Evolutionary conservation across 1,140 invertebrate genomes (phyloP).

Genomic region (Lasioglossum baleicum): DNA sequence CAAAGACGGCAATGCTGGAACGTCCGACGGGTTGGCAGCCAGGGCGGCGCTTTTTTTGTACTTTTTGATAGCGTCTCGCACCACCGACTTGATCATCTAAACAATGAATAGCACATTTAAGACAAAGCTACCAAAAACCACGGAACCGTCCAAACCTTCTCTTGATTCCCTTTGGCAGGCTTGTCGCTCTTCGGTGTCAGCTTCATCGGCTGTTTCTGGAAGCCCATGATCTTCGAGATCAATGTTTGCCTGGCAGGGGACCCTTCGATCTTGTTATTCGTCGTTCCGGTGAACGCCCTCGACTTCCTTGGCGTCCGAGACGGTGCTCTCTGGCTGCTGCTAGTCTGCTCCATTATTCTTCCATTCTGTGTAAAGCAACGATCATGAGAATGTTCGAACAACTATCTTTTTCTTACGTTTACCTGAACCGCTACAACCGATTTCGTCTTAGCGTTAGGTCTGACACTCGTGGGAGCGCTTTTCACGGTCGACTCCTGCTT

Average conservation of each 20-base stretch:
- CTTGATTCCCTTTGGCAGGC: conserved; percentile 49
- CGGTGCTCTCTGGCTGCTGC: conserved; percentile 25
- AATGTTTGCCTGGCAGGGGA: conserved; percentile 42
- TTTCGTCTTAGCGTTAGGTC: conserved; percentile 34
- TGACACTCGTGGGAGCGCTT: conserved; percentile 37
- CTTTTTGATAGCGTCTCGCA: conserved; percentile 63
- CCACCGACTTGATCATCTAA: conserved; percentile 63
- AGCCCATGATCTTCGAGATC: conserved; percentile 64
- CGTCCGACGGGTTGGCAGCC: conserved; percentile 27
- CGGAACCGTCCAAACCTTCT: conserved; percentile 54
- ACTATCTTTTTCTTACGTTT: conserved; percentile 5
- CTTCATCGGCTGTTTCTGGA: conserved; percentile 60
- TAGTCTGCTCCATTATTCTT: conserved; percentile 9
- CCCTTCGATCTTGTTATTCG: conserved; percentile 26
- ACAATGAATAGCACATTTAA: not conserved
- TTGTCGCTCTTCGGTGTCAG: conserved; percentile 47
- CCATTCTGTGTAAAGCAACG: not conserved
- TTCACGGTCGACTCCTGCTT: conserved; percentile 49
- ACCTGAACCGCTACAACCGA: conserved; percentile 35
- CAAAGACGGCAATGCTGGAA: conserved; percentile 48
- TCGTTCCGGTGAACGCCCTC: conserved; percentile 10
- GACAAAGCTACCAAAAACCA: not conserved
- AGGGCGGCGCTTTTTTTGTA: conserved; percentile 64
- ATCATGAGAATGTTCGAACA: not conserved
- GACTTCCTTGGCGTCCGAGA: conserved; percentile 33